Evolutionary conservation across 2,888 invertebrate species (phyloP).

Genomic region (Athetis lepigone): DNA sequence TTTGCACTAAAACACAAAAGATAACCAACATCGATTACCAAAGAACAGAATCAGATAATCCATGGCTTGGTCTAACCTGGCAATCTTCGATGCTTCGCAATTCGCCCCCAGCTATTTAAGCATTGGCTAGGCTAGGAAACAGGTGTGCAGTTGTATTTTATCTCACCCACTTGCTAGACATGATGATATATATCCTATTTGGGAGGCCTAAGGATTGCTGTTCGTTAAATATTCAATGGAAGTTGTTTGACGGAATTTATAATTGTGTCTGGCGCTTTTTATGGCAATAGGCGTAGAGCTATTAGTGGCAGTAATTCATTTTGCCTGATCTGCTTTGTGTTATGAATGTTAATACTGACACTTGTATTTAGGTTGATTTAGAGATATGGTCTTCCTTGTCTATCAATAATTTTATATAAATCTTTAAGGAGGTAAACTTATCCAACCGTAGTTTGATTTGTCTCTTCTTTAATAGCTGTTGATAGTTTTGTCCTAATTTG

Average conservation of each 20-base stretch:
- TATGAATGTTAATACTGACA: background rate
- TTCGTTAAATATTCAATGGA: constrained; percentile 48
- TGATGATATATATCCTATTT: constrained; percentile 52
- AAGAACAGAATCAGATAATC: constrained; percentile 52
- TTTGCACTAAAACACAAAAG: constrained; percentile 43
- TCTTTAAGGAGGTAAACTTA: too few relatives aligned
- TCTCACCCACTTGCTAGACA: constrained; percentile 45
- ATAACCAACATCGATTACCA: constrained; percentile 43
- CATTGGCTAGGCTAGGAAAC: constrained; percentile 35
- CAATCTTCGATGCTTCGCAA: constrained; percentile 56
- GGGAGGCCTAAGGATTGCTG: constrained; percentile 44
- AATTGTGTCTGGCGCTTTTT: constrained; percentile 22
- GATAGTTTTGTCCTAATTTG: constrained; percentile 1
- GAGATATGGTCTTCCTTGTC: background rate
- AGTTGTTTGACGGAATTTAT: constrained; percentile 48
- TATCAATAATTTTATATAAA: too few relatives aligned
- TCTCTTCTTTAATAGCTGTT: background rate
- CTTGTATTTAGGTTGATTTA: background rate
- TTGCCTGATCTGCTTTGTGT: constrained; percentile 5
- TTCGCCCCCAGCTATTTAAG: constrained; percentile 48
- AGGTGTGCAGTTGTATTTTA: constrained; percentile 55
- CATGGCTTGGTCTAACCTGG: constrained; percentile 28
- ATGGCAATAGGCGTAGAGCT: constrained; percentile 8
- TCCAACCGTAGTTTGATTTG: too few relatives aligned
- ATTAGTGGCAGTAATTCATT: constrained; percentile 39